These are phyloP conservation scores for Loris lydekkerianus DNA, from an alignment of 2,797 vertebrate species.

Conservation along the genomic window DNA sequence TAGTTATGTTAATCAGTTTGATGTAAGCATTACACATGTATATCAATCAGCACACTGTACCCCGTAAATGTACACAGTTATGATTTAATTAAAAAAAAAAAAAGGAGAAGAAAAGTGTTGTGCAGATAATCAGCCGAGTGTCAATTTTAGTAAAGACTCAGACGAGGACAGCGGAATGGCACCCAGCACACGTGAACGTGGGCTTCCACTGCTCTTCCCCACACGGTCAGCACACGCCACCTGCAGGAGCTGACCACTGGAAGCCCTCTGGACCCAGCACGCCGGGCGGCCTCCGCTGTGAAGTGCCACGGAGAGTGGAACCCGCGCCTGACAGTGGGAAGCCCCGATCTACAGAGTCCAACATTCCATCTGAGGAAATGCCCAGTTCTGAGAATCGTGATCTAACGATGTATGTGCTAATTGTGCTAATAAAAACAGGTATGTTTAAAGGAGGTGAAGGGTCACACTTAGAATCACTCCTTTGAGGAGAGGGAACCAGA, in stretches of 20 bases:
- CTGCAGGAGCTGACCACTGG: fast-evolving
- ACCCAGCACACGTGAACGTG: neutral
- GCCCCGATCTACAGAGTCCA: neutral
- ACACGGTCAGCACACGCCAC: fast-evolving
- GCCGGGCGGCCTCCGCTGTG: fast-evolving
- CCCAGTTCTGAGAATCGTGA: neutral
- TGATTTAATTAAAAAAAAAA: neutral
- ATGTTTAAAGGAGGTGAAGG: neutral
- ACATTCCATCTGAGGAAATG: fast-evolving
- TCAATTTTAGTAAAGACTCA: too few relatives aligned
- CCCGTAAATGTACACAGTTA: too few relatives aligned
- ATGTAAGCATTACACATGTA: too few relatives aligned
- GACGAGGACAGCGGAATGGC: neutral
- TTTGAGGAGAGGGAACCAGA: neutral
- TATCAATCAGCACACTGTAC: too few relatives aligned
- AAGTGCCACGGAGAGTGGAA: fast-evolving
- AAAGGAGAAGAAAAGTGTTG: neutral
- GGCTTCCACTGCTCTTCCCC: fast-evolving
- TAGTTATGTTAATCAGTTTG: too few relatives aligned
- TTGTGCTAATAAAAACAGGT: fast-evolving
- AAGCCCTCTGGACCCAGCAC: too few relatives aligned
- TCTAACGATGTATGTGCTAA: fast-evolving
- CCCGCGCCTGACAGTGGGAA: fast-evolving
- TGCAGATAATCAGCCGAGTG: neutral
- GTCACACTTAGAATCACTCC: neutral